Conservation (phyloP, 2,113 vertebrate genomes). For the Alces alces region DNA sequence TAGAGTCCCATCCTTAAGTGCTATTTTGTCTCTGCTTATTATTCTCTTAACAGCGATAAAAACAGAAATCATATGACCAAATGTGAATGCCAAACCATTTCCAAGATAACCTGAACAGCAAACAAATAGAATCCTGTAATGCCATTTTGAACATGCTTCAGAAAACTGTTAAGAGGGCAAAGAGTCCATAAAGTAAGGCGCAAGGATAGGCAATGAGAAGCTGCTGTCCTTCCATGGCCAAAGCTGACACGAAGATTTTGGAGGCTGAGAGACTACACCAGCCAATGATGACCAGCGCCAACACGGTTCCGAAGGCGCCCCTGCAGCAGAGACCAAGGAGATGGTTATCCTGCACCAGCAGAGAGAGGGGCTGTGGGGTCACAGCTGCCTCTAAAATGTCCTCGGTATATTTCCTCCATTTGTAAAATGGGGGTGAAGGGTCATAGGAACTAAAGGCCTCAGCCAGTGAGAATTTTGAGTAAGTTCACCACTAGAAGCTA, state of each 20-base stretch:
- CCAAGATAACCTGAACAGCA: constrained; percentile 44
- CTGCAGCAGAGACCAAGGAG: constrained; percentile 73
- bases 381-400: neutral
- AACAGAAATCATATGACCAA: constrained; percentile 51
- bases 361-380: neutral
- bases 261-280: constrained; percentile 94
- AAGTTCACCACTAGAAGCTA: neutral
- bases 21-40: constrained; percentile 60
- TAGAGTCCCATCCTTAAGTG: constrained; percentile 43
- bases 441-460: neutral
- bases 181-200: constrained; percentile 90
- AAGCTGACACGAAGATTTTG: constrained; percentile 90
- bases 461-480: neutral
- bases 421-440: neutral
- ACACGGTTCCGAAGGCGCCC: constrained; percentile 79
- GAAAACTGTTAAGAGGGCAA: constrained; percentile 90
- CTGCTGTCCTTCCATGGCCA: constrained; percentile 92
- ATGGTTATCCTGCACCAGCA: neutral
- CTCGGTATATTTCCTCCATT: neutral
- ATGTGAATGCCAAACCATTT: constrained; percentile 56
- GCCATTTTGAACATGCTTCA: constrained; percentile 67
- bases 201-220: constrained; percentile 91
- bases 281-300: constrained; percentile 81
- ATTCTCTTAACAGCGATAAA: constrained; percentile 63
- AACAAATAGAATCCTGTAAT: constrained; percentile 16